These are phyloP conservation scores for Scotopteryx bipunctaria DNA, from an alignment of 2,888 invertebrate species.

Conservation along the genomic window DNA sequence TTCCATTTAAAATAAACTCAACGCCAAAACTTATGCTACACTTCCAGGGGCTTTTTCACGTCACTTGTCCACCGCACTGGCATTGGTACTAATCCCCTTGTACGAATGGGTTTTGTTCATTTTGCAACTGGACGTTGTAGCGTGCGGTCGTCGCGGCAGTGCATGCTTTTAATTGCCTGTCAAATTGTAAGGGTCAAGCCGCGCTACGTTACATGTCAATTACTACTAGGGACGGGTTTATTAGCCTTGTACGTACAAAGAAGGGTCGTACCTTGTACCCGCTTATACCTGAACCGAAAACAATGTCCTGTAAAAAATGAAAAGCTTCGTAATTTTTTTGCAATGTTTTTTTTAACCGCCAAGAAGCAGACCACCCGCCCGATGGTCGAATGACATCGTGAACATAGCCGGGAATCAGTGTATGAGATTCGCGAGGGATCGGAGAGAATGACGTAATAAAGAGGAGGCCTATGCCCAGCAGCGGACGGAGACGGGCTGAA, in stretches of 20 bases:
- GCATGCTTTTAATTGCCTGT: neutral
- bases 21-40: neutral
- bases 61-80: conserved; percentile 35
- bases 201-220: neutral
- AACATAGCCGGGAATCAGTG: too few species aligned
- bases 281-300: too few species aligned
- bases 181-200: neutral
- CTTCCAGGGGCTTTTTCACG: conserved; percentile 34
- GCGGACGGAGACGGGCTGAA: too few species aligned
- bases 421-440: too few species aligned
- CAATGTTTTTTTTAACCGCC: too few species aligned
- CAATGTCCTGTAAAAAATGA: too few species aligned
- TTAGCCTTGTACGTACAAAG: neutral
- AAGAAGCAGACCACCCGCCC: too few species aligned
- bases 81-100: conserved; percentile 34
- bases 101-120: conserved; percentile 32
- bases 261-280: too few species aligned
- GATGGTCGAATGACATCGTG: too few species aligned
- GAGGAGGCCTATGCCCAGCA: too few species aligned
- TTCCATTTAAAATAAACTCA: neutral
- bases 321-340: too few species aligned
- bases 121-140: conserved; percentile 12
- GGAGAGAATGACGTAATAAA: too few species aligned
- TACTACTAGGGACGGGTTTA: neutral
- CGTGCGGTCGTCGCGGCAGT: neutral